A percentile compares a stretch with the other conserved stretches of the same genome.
Evolutionary conservation across 1,140 invertebrate species (phyloP).

Genomic region (Galleria mellonella): DNA sequence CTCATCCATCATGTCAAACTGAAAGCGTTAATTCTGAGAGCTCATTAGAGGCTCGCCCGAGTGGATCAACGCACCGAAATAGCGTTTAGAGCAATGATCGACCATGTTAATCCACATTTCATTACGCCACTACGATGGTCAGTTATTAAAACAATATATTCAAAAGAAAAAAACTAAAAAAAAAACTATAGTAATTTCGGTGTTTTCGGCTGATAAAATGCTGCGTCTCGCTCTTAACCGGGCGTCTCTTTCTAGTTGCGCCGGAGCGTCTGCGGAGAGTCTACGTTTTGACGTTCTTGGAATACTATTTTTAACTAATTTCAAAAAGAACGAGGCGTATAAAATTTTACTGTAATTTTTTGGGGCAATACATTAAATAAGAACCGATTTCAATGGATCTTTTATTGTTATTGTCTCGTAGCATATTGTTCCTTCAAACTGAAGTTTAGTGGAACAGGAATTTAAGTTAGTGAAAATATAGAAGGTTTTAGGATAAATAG

Average conservation of each 20-base stretch:
- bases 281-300: background rate
- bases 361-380: too few species aligned
- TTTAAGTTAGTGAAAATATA: too few species aligned
- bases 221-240: constrained; percentile 18
- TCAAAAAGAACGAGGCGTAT: too few species aligned
- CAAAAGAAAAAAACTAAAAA: constrained; percentile 3
- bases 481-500: too few species aligned
- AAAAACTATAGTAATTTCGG: constrained; percentile 5
- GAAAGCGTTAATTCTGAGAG: constrained; percentile 41
- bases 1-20: constrained; percentile 62
- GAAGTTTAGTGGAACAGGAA: too few species aligned
- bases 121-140: constrained; percentile 8
- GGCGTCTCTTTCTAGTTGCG: constrained; percentile 35
- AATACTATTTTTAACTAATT: too few species aligned
- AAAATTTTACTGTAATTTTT: too few species aligned
- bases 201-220: constrained; percentile 1
- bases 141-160: constrained; percentile 22
- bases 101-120: constrained; percentile 15
- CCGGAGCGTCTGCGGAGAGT: constrained; percentile 36
- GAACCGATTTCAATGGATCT: too few species aligned
- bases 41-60: constrained; percentile 31
- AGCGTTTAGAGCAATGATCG: constrained; percentile 11
- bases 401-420: too few species aligned
- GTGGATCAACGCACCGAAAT: constrained; percentile 2
- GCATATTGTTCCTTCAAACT: too few species aligned